Base-by-base conservation (phyloP, 2,888 invertebrate genomes). In the Chrysina gloriosa region DNA sequence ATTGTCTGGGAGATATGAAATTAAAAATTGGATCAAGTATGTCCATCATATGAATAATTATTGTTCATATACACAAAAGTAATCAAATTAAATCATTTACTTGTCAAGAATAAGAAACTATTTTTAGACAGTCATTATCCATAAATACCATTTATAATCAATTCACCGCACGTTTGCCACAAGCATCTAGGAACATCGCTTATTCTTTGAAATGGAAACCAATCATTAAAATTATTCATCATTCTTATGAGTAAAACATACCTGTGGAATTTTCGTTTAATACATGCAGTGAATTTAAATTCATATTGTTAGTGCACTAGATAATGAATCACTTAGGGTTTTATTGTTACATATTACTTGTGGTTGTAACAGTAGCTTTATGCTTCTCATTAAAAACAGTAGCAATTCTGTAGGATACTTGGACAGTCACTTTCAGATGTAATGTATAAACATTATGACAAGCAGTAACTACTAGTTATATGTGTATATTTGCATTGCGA, bases 301-400 rank as follows among this genome's bases (percentile, higher is more conserved):
- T 52, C 19, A 52, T 31, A 31, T 52, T 31, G 9, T 19, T 16
- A 52, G 16, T 31, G 31, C 21, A 14, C 31, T 31, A 19, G 29
- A 31, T 7, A 52, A 5, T 52, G 52, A 52, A 31, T 52, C 52
- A 52, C 16, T 19, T 45, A 45, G 21, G 21, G 19, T 31, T 52
- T n/a, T n/a, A 31, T 52, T 29, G 31, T 52, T 52, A 19, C 29
- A 52, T 52, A 52, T 39, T 5, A 31, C 14, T 31, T 52, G 52
- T 19, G 52, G 52, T 52, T 31, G 14, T 19, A 7, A 52, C 52
- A 29, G 52, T 52, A 31, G 52, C 52, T 31, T 52, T 31, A n/a
- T n/a, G n/a, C n/a, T n/a, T n/a, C n/a, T n/a, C n/a, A n/a, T n/a
- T n/a, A n/a, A n/a, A n/a, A n/a, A n/a, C n/a, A n/a, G n/a, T n/a